These are phyloP conservation scores for Aythya baeri DNA, from an alignment of 2,113 vertebrate species.

Conservation along the genomic window DNA sequence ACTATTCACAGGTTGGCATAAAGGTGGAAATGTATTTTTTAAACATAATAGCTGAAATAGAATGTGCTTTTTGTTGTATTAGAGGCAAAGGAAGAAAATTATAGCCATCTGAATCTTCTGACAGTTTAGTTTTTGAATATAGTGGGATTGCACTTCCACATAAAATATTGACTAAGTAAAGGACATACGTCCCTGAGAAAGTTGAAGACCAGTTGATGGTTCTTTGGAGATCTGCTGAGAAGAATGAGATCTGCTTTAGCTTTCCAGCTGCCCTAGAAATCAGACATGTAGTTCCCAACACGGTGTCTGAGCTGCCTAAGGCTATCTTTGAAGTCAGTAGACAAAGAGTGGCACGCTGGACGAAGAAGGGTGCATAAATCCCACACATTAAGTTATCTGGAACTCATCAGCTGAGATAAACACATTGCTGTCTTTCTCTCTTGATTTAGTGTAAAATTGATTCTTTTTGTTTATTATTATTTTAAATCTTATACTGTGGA, in stretches of 20 bases:
- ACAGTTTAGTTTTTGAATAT: background rate
- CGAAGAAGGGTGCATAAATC: background rate
- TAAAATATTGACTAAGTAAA: background rate
- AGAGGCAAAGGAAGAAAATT: background rate
- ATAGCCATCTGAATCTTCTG: background rate
- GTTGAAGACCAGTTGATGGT: fast-evolving
- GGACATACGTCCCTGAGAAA: background rate
- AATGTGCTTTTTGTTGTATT: background rate
- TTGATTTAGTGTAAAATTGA: background rate
- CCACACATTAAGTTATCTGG: background rate
- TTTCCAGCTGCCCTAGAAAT: background rate
- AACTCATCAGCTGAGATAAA: background rate
- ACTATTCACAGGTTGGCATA: background rate
- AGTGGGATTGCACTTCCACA: background rate
- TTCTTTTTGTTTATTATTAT: background rate
- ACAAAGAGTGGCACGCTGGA: background rate
- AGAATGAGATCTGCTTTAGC: background rate
- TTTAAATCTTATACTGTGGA: background rate
- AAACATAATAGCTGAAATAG: background rate
- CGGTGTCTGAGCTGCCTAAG: background rate
- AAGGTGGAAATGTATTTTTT: background rate
- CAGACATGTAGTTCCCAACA: background rate
- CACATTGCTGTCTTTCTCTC: background rate
- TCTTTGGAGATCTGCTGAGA: background rate
- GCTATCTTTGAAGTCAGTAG: background rate